Percentiles rank a stretch among this genome's conserved stretches.
phyloP scores from a whole-genome alignment of 2,113 vertebrate species.

The Ornithorhynchus anatinus region DNA sequence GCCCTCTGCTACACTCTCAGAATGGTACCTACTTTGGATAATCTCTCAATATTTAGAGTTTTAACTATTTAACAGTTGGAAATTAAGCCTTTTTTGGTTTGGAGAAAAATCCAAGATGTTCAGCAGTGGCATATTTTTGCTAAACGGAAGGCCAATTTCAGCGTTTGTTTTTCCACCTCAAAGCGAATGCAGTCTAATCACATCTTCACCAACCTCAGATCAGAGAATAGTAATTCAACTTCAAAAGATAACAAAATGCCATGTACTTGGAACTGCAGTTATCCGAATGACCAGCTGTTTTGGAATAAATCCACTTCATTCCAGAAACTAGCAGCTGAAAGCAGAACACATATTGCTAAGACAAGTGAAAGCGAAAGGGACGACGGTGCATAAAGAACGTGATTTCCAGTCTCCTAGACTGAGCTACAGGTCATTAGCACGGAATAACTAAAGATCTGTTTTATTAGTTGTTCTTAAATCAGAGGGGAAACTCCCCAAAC shows the following conservation, averaged over 20 bases:
- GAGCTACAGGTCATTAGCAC: too few species aligned
- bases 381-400: too few species aligned
- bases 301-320: not conserved
- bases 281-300: not conserved
- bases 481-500: not conserved
- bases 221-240: not conserved
- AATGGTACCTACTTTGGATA: not conserved
- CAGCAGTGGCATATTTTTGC: not conserved
- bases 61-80: not conserved
- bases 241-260: not conserved
- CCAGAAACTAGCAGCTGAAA: rapidly evolving
- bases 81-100: not conserved
- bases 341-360: not conserved
- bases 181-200: not conserved
- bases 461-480: not conserved
- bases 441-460: too few species aligned
- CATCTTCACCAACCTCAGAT: not conserved
- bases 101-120: not conserved
- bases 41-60: not conserved
- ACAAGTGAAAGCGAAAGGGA: too few species aligned
- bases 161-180: not conserved
- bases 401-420: too few species aligned
- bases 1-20: too few species aligned
- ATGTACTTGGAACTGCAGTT: not conserved
- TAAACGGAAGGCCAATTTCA: not conserved